Base-by-base conservation (phyloP, 2,888 invertebrate species). In the Lypha dubia region DNA sequence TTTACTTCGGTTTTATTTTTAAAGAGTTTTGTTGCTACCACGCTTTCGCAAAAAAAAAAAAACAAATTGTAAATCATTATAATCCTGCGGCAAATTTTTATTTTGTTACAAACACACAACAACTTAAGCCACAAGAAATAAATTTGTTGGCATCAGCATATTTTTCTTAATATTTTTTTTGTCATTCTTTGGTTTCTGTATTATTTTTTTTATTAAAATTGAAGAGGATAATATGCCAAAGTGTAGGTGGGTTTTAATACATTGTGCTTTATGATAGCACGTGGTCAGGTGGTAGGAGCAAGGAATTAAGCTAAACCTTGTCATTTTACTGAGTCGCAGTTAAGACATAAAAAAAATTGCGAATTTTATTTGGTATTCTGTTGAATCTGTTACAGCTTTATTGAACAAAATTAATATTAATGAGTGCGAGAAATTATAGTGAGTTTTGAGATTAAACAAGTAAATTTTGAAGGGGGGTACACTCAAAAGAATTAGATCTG, bases 21-120 rank as follows among this genome's bases (percentile, higher is more conserved):
- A 22, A 65, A 28, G 1, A 70, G 32, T 70, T 70, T 70, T 35
- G 51, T 44, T 53, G 56, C 22, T 60, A 17, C n/a, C 4, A 58
- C 38, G 17, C 8, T 62, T 49, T n/a, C n/a, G n/a, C n/a, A n/a
- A n/a, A n/a, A n/a, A n/a, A n/a, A n/a, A n/a, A 60, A 67, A 68
- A 79, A 80, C 65, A 80, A 76, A 84, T 84, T 80, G 77, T 84
- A 84, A 84, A 80, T 77, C 77, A 84, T 84, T 60, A 68, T 74
- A 81, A 81, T 67, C 68, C 68, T 75, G 73, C 67, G 79, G 65
- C 41, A 71, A 46, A 71, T 17, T 56, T 32, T 28, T 0, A 24
- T 56, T 5, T 35, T 60, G 24, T 46, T 38, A 70, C 38, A 32
- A 53, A 62, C n/a, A 68, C 17, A 32, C n/a, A 53, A 53, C 51